Evolutionary conservation across 2,888 invertebrate species (phyloP).

Genomic region (Strigamia maritima): DNA sequence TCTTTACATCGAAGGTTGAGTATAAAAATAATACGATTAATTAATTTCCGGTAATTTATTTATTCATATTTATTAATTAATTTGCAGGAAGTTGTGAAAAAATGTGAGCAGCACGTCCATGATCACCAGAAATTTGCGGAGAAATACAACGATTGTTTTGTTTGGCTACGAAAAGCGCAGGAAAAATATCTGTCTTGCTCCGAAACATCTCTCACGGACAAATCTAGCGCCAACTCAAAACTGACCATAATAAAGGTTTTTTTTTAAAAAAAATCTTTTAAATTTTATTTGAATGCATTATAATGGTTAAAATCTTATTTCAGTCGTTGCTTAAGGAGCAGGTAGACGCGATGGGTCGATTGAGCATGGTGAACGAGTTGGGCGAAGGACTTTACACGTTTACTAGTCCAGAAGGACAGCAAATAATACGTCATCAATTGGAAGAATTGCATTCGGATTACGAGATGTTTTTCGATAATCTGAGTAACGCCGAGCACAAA

Average conservation of each 20-base stretch:
- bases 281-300: no score
- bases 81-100: constrained; percentile 87
- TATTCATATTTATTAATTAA: no score
- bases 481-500: constrained; percentile 72
- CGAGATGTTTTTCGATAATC: constrained; percentile 74
- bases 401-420: constrained; percentile 82
- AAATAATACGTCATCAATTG: constrained; percentile 75
- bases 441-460: constrained; percentile 79
- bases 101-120: constrained; percentile 81
- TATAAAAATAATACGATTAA: no score
- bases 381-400: constrained; percentile 84
- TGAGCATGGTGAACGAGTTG: constrained; percentile 79
- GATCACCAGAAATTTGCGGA: constrained; percentile 77
- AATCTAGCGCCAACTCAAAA: constrained; percentile 10
- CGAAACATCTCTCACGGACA: constrained; percentile 9
- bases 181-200: constrained; percentile 47
- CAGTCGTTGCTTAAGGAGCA: constrained; percentile 62
- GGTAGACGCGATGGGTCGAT: constrained; percentile 67
- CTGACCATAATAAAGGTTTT: constrained; percentile 4
- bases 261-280: neutral
- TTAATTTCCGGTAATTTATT: no score
- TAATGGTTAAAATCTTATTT: constrained; percentile 17
- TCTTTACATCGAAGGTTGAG: constrained; percentile 80
- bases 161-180: constrained; percentile 75
- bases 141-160: constrained; percentile 77